These are phyloP conservation scores for Caenorhabditis tropicalis DNA, from an alignment of 1,140 invertebrate genomes.

Conservation along the genomic window DNA sequence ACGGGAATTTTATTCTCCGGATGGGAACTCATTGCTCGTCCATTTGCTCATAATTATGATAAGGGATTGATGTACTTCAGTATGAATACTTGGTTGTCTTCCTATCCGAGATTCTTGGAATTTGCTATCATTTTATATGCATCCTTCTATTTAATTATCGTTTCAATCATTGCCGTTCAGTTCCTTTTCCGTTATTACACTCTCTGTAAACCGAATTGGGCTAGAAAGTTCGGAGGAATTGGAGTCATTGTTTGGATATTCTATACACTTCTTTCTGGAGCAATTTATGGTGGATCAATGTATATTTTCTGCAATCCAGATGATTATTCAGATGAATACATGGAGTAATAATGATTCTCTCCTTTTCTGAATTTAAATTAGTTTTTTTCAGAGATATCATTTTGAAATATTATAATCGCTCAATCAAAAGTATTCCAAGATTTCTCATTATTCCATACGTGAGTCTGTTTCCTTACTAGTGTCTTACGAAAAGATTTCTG, in stretches of 20 bases:
- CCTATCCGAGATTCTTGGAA: neutral
- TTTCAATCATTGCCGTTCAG: neutral
- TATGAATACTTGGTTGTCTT: neutral
- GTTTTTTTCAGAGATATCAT: neutral
- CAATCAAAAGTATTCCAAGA: neutral
- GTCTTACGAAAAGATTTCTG: too few relatives aligned
- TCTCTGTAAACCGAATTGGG: neutral
- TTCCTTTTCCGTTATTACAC: constrained; percentile 6
- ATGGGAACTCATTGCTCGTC: neutral
- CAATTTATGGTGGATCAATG: neutral
- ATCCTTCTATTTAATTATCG: neutral
- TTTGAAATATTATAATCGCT: neutral
- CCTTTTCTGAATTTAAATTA: neutral
- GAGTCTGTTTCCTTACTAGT: neutral
- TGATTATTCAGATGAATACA: neutral
- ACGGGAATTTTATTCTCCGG: neutral
- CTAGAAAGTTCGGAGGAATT: neutral
- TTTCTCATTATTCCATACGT: neutral
- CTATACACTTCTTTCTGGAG: neutral
- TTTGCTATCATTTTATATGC: neutral
- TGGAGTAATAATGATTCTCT: neutral
- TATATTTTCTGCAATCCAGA: neutral
- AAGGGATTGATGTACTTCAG: neutral
- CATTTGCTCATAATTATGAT: constrained; percentile 11
- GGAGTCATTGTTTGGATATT: neutral